Conservation (phyloP, 1,140 invertebrate species). For the Drosophila virilis region DNA sequence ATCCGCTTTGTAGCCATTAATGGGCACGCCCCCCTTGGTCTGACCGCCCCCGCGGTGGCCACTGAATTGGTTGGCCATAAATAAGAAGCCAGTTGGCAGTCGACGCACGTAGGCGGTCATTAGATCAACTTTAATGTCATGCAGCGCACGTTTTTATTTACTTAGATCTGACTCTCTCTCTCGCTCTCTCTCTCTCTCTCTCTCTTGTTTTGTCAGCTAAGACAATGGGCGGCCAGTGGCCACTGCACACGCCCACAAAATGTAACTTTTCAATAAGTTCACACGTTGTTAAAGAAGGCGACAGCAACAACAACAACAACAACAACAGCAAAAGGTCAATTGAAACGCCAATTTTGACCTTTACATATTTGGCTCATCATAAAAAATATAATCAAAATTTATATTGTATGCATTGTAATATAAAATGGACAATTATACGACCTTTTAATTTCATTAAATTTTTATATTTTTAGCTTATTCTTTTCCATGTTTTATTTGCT, state of each 20-base stretch:
- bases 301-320: conserved; percentile 3
- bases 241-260: conserved; percentile 19
- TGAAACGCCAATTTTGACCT: neutral
- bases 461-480: too few species aligned
- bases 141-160: conserved; percentile 78
- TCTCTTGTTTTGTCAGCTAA: neutral
- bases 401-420: too few species aligned
- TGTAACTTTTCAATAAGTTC: conserved; percentile 61
- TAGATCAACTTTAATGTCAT: conserved; percentile 77
- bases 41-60: neutral
- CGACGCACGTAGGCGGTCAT: conserved; percentile 72
- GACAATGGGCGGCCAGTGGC: conserved; percentile 5
- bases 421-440: too few species aligned
- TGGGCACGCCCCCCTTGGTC: conserved; percentile 23
- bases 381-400: too few species aligned
- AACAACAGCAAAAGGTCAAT: conserved; percentile 19
- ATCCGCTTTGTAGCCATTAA: conserved; percentile 64
- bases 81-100: conserved; percentile 49
- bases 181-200: neutral
- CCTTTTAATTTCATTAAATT: too few species aligned
- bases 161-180: conserved; percentile 49
- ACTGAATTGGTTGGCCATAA: conserved; percentile 24
- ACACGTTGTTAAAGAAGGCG: conserved; percentile 49
- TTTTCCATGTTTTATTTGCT: too few species aligned
- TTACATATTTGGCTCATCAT: too few species aligned